Conservation (phyloP, 2,113 vertebrate species). For the Laterallus jamaicensis region DNA sequence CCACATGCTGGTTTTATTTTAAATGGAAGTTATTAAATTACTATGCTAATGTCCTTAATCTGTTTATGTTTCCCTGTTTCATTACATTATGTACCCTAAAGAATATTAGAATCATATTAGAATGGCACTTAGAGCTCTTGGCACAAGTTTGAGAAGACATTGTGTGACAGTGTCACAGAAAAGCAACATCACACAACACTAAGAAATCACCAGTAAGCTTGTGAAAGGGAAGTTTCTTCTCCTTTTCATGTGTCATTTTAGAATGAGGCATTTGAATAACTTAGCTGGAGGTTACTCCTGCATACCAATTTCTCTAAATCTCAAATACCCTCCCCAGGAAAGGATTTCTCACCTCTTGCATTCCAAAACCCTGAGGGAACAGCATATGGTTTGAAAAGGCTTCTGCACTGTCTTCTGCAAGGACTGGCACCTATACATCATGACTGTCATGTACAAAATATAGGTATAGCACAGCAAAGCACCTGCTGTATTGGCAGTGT, state of each 20-base stretch:
- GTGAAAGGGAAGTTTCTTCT: not conserved
- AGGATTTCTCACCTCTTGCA: not conserved
- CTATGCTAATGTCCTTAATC: not conserved
- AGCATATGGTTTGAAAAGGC: accelerated
- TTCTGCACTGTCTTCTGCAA: not conserved
- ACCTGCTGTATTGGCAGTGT: not conserved
- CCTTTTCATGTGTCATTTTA: not conserved
- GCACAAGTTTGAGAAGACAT: not conserved
- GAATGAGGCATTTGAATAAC: not conserved
- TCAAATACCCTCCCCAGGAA: not conserved
- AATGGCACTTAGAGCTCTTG: not conserved
- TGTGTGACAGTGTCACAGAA: not conserved
- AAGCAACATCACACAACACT: not conserved
- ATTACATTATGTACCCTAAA: not conserved
- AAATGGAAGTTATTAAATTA: slow-evolving; percentile 30
- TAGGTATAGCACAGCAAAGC: not conserved
- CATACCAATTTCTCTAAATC: not conserved
- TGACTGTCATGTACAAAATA: not conserved
- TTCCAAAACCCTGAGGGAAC: not conserved
- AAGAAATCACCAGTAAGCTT: not conserved
- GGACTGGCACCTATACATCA: not conserved
- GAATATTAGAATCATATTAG: not conserved
- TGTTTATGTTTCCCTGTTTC: not conserved
- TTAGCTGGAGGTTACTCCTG: not conserved
- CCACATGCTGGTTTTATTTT: slow-evolving; percentile 34